Evolutionary conservation across 2,797 vertebrate genomes (phyloP), one percentile per base, ranked within the genome.

Genomic region (Sebastes steindachneri): DNA sequence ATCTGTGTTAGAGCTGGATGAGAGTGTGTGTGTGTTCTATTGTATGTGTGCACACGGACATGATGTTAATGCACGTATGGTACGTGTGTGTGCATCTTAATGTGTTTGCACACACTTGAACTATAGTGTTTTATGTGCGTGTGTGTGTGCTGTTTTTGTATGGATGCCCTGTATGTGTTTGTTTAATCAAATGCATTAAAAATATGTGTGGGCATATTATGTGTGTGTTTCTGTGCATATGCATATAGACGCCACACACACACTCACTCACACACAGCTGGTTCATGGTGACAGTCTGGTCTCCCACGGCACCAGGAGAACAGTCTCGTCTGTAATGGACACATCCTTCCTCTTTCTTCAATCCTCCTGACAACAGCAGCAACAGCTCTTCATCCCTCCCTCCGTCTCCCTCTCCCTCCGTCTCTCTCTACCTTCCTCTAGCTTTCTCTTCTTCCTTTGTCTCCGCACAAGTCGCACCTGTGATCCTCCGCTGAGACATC

Each of bases 281-380:
- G 86, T 83, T 90, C 76, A 76, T 51, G 25, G 85, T 93, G 88
- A 91, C 88, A 91, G 89, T 62, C 74, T 75, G 66, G 68, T 86
- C 79, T 92, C 89, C 90, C 79, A 74, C 59, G 25, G 78, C 83
- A 91, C 74, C 79, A 70, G 85, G 64, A 87, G 78, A 92, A 91
- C 85, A 83, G 85, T 86, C 86, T 87, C 19, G 54, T 86, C 88
- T 84, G 78, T 90, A 93, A 93, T 93, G 91, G 91, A 93, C 91
- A 91, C 79, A 90, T 93, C 80, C 79, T 87, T 87, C 75, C 77
- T 80, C 83, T 87, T 90, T 87, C 84, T 84, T 90, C 85, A 91
- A 82, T 83, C 82, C 91, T 87, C 88, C 79, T 91, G 91, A 92
- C 88, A 90, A 84, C 86, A 86, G 80, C 79, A 78, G 82, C 63